These are phyloP conservation scores for Penaeus indicus DNA, from an alignment of 1,140 invertebrate species.

Conservation along the genomic window DNA sequence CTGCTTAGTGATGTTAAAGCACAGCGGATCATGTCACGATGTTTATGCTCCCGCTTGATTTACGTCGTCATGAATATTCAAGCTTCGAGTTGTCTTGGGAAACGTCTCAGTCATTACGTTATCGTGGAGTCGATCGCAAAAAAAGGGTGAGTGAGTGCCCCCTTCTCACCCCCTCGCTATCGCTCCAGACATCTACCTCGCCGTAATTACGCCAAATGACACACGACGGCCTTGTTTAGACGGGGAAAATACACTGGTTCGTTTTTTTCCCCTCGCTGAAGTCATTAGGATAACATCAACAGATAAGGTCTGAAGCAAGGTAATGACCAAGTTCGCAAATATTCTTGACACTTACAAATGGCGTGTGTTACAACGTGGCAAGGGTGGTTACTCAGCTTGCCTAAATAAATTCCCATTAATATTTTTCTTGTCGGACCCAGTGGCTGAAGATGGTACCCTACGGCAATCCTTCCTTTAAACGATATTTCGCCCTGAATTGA, in stretches of 20 bases:
- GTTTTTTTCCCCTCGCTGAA: slow-evolving; percentile 9
- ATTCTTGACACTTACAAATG: slow-evolving; percentile 39
- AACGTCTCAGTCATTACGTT: too few relatives aligned
- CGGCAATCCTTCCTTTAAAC: too few relatives aligned
- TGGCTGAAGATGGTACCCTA: too few relatives aligned
- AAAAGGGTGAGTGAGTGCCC: too few relatives aligned
- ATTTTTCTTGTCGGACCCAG: too few relatives aligned
- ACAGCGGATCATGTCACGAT: too few relatives aligned
- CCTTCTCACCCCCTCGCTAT: too few relatives aligned
- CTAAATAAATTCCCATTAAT: not conserved
- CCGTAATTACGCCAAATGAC: slow-evolving; percentile 50
- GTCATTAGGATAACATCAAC: slow-evolving; percentile 61
- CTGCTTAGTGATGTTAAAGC: too few relatives aligned
- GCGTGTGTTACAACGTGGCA: not conserved
- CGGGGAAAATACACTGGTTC: slow-evolving; percentile 31
- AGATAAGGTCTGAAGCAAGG: slow-evolving; percentile 48
- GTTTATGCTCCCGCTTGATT: too few relatives aligned
- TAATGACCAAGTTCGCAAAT: slow-evolving; percentile 50
- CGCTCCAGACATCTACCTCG: not conserved
- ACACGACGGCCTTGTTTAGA: slow-evolving; percentile 59
- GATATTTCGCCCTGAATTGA: not conserved
- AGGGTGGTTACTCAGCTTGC: not conserved
- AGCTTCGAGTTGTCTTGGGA: too few relatives aligned
- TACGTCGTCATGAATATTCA: too few relatives aligned
- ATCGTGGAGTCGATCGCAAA: too few relatives aligned